phyloP scores from a whole-genome alignment of 2,113 vertebrate species.

The Lycaon pictus region DNA sequence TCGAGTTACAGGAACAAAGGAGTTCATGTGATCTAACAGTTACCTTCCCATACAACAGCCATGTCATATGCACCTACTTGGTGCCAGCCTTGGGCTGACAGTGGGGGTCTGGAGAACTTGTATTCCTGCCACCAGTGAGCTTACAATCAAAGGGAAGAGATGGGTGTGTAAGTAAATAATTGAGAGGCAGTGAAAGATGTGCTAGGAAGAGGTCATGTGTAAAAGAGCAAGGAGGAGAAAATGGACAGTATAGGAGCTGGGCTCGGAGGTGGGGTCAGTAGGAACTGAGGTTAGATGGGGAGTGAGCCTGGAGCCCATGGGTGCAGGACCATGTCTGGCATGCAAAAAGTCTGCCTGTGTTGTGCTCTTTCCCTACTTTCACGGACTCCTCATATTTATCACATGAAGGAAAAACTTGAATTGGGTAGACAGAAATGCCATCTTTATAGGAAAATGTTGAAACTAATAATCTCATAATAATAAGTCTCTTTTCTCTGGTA shows the following conservation, averaged over 20 bases:
- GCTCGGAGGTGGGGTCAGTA: fast-evolving
- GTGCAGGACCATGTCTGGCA: fast-evolving
- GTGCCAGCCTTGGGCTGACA: neutral
- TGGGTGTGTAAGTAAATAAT: too few species aligned
- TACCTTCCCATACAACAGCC: neutral
- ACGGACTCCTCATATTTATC: neutral
- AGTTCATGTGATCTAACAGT: neutral
- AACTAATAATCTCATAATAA: neutral
- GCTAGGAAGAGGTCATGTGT: neutral
- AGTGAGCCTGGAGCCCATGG: neutral
- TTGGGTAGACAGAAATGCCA: neutral
- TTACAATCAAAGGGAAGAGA: neutral
- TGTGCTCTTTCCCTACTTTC: neutral
- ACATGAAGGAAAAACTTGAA: neutral
- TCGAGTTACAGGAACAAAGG: neutral
- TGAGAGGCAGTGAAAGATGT: neutral
- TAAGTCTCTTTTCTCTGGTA: neutral
- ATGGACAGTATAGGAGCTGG: neutral
- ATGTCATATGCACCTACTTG: neutral
- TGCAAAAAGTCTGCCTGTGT: neutral
- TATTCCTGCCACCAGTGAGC: neutral
- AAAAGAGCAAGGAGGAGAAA: neutral
- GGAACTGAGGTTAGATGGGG: neutral
- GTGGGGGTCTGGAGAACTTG: neutral
- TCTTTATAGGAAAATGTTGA: neutral